Percentiles rank a stretch among this genome's conserved stretches.
Conservation (phyloP, 2,113 vertebrate species). For the Sisor rabdophorus region DNA sequence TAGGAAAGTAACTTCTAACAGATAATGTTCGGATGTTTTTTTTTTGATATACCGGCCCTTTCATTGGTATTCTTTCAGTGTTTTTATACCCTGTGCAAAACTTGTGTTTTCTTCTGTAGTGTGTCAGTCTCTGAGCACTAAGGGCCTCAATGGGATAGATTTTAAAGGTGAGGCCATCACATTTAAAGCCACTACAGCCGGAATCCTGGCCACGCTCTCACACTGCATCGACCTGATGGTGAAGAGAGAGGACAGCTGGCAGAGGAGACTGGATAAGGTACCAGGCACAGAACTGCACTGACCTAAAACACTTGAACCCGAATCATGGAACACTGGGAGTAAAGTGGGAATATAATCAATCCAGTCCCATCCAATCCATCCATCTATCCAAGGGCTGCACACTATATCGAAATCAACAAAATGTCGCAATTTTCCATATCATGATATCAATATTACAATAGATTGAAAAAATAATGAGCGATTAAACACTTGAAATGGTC, state of each 20-base stretch:
- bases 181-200: constrained; percentile 97
- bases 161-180: constrained; percentile 99
- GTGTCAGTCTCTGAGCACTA: constrained; percentile 65
- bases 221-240: constrained; percentile 98
- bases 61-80: neutral
- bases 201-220: constrained; percentile 94
- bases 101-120: constrained; percentile 50
- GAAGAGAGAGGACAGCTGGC: constrained; percentile 96
- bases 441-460: too few species aligned
- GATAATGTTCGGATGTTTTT: accelerated
- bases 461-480: too few species aligned
- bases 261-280: constrained; percentile 96
- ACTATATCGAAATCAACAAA: too few species aligned
- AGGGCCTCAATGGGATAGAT: constrained; percentile 88
- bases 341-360: too few species aligned
- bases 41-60: neutral
- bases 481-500: too few species aligned
- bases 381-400: too few species aligned
- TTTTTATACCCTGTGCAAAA: too few species aligned
- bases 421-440: too few species aligned
- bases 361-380: too few species aligned
- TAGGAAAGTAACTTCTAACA: neutral
- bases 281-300: neutral
- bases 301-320: neutral
- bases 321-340: too few species aligned